Percentiles rank a stretch among this genome's conserved stretches.
Conservation (phyloP, 2,113 vertebrate species). For the Urocynchramus pylzowi region DNA sequence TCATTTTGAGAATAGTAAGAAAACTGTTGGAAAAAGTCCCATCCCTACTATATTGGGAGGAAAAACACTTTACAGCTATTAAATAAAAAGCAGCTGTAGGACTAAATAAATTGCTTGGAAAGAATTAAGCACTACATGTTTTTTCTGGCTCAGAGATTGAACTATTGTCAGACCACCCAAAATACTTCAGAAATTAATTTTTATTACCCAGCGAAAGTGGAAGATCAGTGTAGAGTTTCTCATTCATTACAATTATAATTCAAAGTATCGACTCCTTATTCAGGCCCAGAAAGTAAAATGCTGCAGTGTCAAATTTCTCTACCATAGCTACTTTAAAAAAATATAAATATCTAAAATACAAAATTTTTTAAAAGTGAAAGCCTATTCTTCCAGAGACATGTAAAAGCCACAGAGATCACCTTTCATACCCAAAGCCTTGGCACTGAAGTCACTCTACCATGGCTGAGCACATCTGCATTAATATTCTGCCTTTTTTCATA, state of each 20-base stretch:
- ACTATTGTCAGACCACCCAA: background rate
- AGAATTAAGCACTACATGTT: background rate
- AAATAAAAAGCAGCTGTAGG: slow-evolving; percentile 4
- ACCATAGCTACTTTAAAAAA: background rate
- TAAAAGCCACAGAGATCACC: background rate
- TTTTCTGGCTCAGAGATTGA: background rate
- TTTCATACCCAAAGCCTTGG: background rate
- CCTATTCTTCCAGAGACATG: background rate
- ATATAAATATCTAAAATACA: background rate
- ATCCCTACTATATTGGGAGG: background rate
- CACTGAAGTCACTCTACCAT: background rate
- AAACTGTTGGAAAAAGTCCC: background rate
- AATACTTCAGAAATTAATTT: slow-evolving; percentile 3
- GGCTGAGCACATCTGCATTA: background rate
- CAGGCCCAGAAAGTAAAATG: background rate
- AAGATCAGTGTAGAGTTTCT: background rate
- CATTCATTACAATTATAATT: background rate
- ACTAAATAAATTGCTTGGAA: background rate
- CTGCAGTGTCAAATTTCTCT: background rate
- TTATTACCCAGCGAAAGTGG: background rate
- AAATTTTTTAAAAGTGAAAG: background rate
- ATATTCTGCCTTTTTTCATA: background rate
- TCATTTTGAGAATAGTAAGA: background rate
- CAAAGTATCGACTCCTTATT: background rate
- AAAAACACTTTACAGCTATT: background rate